A percentile compares a stretch with the other conserved stretches of the same genome.
Evolutionary conservation across 2,113 vertebrate species (phyloP).

Genomic region (Chloropsis cyanopogon): DNA sequence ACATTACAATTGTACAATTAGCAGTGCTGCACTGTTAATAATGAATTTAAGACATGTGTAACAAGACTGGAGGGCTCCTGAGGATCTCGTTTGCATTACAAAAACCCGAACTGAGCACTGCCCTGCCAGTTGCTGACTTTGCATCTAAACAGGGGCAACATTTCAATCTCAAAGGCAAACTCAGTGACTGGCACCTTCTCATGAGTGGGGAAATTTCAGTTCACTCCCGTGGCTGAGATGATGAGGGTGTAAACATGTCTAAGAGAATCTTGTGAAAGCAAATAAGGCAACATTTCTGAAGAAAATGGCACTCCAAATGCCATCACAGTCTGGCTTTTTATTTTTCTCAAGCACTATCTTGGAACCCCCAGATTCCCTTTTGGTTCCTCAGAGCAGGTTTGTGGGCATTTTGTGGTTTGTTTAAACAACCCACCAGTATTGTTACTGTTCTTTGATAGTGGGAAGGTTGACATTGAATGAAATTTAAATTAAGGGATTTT

Average conservation of each 20-base stretch:
- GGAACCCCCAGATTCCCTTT: background rate
- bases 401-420: background rate
- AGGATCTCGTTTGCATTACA: background rate
- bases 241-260: background rate
- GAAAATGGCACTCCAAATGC: background rate
- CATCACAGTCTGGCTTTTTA: background rate
- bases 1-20: slow-evolving; percentile 10
- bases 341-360: background rate
- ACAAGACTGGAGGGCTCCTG: background rate
- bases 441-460: background rate
- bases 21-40: background rate
- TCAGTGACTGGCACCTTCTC: background rate
- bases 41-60: background rate
- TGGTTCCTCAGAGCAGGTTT: background rate
- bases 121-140: background rate
- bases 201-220: background rate
- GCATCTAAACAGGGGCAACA: background rate
- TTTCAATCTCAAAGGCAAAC: background rate
- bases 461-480: background rate
- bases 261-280: background rate
- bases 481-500: background rate
- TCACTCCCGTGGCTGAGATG: fast-evolving
- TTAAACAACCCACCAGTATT: background rate
- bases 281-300: background rate
- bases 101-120: background rate